These are phyloP conservation scores for Agraylea sexmaculata DNA, from an alignment of 1,140 invertebrate species.

Conservation along the genomic window DNA sequence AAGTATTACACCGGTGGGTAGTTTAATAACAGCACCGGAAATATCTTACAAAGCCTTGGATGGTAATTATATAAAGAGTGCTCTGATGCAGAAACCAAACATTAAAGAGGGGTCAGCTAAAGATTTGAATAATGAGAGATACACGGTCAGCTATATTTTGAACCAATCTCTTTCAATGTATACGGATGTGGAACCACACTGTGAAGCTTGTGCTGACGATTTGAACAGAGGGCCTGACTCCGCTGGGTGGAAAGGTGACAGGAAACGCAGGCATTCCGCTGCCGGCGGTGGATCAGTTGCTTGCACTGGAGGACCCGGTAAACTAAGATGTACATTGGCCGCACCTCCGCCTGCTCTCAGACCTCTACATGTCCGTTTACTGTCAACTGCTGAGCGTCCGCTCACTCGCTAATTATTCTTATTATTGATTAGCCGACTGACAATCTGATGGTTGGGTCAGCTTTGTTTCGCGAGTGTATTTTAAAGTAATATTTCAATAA, in stretches of 20 bases:
- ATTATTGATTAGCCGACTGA: neutral
- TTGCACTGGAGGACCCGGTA: conserved; percentile 24
- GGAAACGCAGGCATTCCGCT: conserved; percentile 34
- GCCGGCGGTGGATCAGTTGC: conserved; percentile 6
- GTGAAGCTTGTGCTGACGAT: conserved; percentile 8
- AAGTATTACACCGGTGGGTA: conserved; percentile 10
- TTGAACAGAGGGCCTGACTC: conserved; percentile 11
- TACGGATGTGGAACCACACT: conserved; percentile 16
- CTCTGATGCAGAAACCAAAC: conserved; percentile 9
- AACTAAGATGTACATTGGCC: conserved; percentile 23
- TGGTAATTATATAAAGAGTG: conserved; percentile 17
- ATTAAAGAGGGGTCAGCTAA: conserved; percentile 1
- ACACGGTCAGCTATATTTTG: conserved; percentile 16
- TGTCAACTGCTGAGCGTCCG: conserved; percentile 27
- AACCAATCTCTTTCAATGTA: conserved; percentile 23
- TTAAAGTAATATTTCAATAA: conserved; percentile 1
- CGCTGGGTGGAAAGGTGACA: conserved; percentile 22
- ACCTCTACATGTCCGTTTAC: conserved; percentile 28
- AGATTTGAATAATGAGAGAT: conserved; percentile 2
- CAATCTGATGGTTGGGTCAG: conserved; percentile 1
- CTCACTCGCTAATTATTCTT: conserved; percentile 31
- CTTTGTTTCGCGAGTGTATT: conserved; percentile 4
- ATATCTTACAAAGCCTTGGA: conserved; percentile 15
- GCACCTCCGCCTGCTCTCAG: conserved; percentile 31
- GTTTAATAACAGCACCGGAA: conserved; percentile 14